phyloP scores from a whole-genome alignment of 2,797 vertebrate genomes.

The Myiotriccus ornatus region DNA sequence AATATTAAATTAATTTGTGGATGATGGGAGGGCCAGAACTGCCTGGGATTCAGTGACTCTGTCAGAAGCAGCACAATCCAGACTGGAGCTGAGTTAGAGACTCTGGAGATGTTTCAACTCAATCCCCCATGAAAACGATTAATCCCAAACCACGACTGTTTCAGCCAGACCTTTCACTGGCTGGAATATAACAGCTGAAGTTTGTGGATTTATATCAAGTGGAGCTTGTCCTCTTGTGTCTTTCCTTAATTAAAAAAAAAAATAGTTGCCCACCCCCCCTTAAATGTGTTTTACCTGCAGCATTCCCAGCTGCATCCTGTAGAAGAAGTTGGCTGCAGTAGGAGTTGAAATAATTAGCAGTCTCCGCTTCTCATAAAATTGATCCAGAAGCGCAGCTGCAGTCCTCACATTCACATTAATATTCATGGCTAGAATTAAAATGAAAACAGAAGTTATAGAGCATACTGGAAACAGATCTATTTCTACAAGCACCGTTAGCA shows the following conservation, averaged over 20 bases:
- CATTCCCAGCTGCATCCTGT: conserved; percentile 93
- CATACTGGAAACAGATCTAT: background rate
- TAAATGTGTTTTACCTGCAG: conserved; percentile 83
- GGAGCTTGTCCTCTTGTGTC: background rate
- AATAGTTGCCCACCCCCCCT: background rate
- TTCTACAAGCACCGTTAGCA: background rate
- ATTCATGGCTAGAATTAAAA: conserved; percentile 87
- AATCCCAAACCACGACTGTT: background rate
- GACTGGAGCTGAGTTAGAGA: background rate
- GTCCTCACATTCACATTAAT: conserved; percentile 91
- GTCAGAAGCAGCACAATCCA: background rate
- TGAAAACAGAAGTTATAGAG: background rate
- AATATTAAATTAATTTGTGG: background rate
- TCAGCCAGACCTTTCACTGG: background rate
- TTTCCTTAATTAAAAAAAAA: background rate
- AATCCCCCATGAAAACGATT: background rate
- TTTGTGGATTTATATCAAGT: background rate
- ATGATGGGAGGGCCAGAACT: background rate
- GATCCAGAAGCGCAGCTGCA: conserved; percentile 91
- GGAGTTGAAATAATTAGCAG: conserved; percentile 93
- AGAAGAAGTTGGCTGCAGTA: conserved; percentile 93
- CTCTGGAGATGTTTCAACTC: background rate
- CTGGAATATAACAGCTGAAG: background rate
- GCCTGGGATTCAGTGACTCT: background rate
- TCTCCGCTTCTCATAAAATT: conserved; percentile 96